Evolutionary conservation across 1,140 invertebrate species (phyloP).

Genomic region (Odontomachus brunneus): DNA sequence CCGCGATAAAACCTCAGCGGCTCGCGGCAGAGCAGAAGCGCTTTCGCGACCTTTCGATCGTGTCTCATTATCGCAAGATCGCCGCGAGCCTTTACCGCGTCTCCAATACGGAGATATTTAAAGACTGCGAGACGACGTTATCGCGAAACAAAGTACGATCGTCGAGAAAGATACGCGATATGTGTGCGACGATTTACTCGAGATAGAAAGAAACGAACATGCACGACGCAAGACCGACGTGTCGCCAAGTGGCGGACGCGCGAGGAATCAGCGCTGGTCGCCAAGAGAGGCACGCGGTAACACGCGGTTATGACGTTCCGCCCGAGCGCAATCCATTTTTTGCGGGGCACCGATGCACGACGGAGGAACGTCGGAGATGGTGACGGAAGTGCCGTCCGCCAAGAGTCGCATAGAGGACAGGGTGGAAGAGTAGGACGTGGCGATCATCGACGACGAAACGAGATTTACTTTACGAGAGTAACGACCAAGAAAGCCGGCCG

Average conservation of each 20-base stretch:
- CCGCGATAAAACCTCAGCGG: constrained; percentile 59
- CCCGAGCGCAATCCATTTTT: constrained; percentile 68
- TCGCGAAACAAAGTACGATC: constrained; percentile 17
- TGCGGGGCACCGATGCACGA: constrained; percentile 67
- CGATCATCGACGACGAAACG: constrained; percentile 46
- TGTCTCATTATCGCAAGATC: constrained; percentile 58
- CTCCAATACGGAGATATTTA: background rate
- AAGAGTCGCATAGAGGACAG: constrained; percentile 4
- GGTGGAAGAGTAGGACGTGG: background rate
- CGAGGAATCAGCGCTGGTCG: constrained; percentile 54
- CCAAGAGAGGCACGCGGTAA: constrained; percentile 51
- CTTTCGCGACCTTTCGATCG: constrained; percentile 45
- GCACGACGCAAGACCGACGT: constrained; percentile 14
- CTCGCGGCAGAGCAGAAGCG: constrained; percentile 36
- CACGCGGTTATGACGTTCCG: constrained; percentile 69
- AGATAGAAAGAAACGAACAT: constrained; percentile 16
- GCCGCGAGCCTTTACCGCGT: constrained; percentile 1
- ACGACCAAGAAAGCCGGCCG: constrained; percentile 28
- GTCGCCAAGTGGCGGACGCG: constrained; percentile 24
- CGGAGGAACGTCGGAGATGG: constrained; percentile 64
- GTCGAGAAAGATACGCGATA: background rate
- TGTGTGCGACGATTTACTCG: constrained; percentile 23
- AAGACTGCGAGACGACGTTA: constrained; percentile 42
- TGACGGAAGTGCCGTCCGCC: constrained; percentile 68
- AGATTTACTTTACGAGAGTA: constrained; percentile 64